Base-by-base conservation (phyloP, 2,113 vertebrate genomes). In the Seriola rivoliana region DNA sequence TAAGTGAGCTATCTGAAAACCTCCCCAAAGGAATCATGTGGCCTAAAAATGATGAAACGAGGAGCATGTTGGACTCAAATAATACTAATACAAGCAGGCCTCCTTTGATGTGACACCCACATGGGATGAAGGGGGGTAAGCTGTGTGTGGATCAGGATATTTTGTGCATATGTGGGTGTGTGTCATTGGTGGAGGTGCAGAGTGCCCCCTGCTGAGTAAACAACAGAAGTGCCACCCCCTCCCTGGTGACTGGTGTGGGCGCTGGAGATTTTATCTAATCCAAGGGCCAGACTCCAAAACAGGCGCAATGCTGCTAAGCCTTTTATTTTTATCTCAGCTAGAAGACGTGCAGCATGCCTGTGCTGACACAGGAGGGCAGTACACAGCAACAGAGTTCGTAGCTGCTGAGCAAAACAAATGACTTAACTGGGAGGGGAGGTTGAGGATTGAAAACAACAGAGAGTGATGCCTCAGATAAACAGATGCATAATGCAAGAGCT, bases 211-310 rank as follows among this genome's bases (percentile, higher is more conserved):
- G 80, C 79, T 92, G 92, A 87, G 90, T 78, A 86, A 89, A 91
- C 88, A 85, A 81, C 88, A 89, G 75, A 82, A 92, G 71, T 88
- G 65, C 82, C 86, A n/a, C 78, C 82, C 84, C 88, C 90, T 88
- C 87, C 82, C 73, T 58, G 54, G 58, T 85, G 81, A 87, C 88
- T 86, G 82, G 78, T 92, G 90, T 88, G 85, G 75, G 89, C 54
- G 63, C 67, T 90, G 82, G 84, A 91, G 89, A 94, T 92, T 89
- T 88, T 48, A 87, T 93, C 91, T 95, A 94, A 95, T 95, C 93
- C 92, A 19, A 77, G 72, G 70, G 75, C 89, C 91, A 95, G 93
- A 94, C 92, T 93, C 86, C 85, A 90, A 93, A 95, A 92, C 88
- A 92, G 90, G 85, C 87, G 78, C 90, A 92, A 91, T 85, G 90